Evolutionary conservation across 2,797 vertebrate genomes (phyloP).

Genomic region (Mormyrus proboscirostris): DNA sequence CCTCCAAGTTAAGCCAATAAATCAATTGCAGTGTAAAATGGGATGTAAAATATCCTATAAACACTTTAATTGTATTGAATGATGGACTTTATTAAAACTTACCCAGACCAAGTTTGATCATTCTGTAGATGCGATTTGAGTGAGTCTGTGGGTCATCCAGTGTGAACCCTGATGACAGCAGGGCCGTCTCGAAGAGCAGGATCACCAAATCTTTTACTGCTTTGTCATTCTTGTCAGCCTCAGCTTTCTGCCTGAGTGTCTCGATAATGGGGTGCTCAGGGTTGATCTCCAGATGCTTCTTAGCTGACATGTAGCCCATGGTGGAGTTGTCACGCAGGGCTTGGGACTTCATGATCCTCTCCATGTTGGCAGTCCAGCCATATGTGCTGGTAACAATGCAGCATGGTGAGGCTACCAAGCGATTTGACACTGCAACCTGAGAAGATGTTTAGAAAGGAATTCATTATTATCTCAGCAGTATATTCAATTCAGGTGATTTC

Average conservation of each 20-base stretch:
- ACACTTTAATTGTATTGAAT: not conserved
- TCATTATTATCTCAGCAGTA: not conserved
- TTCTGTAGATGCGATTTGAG: conserved; percentile 92
- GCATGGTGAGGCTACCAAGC: conserved; percentile 84
- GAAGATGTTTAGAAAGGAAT: conserved; percentile 17
- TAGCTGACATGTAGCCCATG: conserved; percentile 97
- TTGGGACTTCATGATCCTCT: conserved; percentile 96
- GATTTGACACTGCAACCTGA: conserved; percentile 84
- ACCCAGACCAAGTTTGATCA: conserved; percentile 96
- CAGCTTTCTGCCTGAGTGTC: conserved; percentile 84
- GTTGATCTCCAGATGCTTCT: conserved; percentile 93
- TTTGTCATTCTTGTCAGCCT: conserved; percentile 94
- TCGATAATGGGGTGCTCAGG: conserved; percentile 86
- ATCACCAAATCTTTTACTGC: conserved; percentile 94
- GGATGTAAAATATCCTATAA: not conserved
- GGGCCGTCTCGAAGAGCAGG: conserved; percentile 80
- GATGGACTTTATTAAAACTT: conserved; percentile 36
- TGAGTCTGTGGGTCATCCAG: conserved; percentile 92
- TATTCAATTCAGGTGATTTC: not conserved
- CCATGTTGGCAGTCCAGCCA: conserved; percentile 71
- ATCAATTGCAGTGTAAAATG: not conserved
- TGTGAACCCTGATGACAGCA: conserved; percentile 88
- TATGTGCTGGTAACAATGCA: conserved; percentile 89
- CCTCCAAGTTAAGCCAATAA: not conserved
- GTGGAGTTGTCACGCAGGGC: conserved; percentile 92